Conservation (phyloP, 1,140 invertebrate genomes). For the Radopholus similis region DNA sequence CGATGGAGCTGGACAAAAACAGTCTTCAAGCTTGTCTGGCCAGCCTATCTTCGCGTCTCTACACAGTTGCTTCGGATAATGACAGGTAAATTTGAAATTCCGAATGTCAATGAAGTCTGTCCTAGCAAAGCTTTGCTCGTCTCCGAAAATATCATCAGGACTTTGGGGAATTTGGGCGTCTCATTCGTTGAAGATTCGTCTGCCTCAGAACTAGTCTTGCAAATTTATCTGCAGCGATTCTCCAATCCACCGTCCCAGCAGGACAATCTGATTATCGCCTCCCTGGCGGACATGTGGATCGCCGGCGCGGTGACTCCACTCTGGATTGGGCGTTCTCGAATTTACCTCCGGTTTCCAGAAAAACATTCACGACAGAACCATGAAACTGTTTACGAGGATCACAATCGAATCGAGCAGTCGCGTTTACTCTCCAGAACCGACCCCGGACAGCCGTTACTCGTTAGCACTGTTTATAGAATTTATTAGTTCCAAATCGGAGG, state of each 20-base stretch:
- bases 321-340: background rate
- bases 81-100: constrained; percentile 60
- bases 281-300: constrained; percentile 92
- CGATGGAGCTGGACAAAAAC: constrained; percentile 77
- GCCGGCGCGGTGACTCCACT: constrained; percentile 61
- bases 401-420: constrained; percentile 84
- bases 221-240: constrained; percentile 93
- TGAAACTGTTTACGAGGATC: constrained; percentile 93
- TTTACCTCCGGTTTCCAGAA: constrained; percentile 60
- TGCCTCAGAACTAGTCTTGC: constrained; percentile 59
- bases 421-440: constrained; percentile 71
- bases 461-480: constrained; percentile 14
- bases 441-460: constrained; percentile 64
- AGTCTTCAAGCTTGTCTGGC: constrained; percentile 89
- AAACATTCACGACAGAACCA: constrained; percentile 84
- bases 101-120: background rate
- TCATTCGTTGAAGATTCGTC: constrained; percentile 82
- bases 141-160: constrained; percentile 90
- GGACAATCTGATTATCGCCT: constrained; percentile 90
- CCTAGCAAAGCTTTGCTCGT: constrained; percentile 66
- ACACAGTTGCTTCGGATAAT: constrained; percentile 66
- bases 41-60: constrained; percentile 85
- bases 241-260: constrained; percentile 78
- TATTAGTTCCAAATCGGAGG: background rate
- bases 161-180: constrained; percentile 92